Evolutionary conservation across 2,888 invertebrate genomes (phyloP).

Genomic region (Cosmia trapezina): DNA sequence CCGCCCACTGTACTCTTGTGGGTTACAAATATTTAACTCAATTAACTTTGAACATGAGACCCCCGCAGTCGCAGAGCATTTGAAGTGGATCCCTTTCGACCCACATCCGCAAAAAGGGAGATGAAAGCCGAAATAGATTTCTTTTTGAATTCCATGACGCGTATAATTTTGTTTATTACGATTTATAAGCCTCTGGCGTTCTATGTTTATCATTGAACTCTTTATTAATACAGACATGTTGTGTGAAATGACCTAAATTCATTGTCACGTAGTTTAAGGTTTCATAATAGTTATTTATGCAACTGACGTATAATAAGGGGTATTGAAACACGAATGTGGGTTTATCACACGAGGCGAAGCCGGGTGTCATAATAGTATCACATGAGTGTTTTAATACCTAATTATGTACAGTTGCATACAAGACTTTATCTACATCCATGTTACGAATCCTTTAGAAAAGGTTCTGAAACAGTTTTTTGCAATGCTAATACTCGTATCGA

Average conservation of each 20-base stretch:
- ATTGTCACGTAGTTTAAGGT: background rate
- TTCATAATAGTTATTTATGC: too few relatives aligned
- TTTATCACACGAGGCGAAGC: too few relatives aligned
- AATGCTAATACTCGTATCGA: too few relatives aligned
- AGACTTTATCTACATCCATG: too few relatives aligned
- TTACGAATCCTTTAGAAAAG: too few relatives aligned
- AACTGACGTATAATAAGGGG: too few relatives aligned
- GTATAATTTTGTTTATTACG: slow-evolving; percentile 43
- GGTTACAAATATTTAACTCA: slow-evolving; percentile 53
- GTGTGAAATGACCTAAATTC: slow-evolving; percentile 5
- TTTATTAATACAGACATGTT: background rate
- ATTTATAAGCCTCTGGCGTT: slow-evolving; percentile 16
- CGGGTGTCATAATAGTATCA: too few relatives aligned
- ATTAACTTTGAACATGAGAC: slow-evolving; percentile 56
- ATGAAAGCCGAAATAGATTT: slow-evolving; percentile 46
- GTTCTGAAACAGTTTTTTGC: too few relatives aligned
- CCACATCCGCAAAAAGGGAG: slow-evolving; percentile 43
- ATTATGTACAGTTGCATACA: too few relatives aligned
- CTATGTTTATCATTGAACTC: slow-evolving; percentile 5
- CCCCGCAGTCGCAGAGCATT: slow-evolving; percentile 24
- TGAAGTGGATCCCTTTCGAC: slow-evolving; percentile 42
- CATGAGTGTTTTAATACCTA: too few relatives aligned
- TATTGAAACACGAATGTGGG: too few relatives aligned
- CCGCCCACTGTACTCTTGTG: slow-evolving; percentile 8
- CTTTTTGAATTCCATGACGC: slow-evolving; percentile 35